Evolutionary conservation across 2,113 vertebrate species (phyloP), one percentile per base, ranked within the genome.

Genomic region (Triplophysa tibetana): DNA sequence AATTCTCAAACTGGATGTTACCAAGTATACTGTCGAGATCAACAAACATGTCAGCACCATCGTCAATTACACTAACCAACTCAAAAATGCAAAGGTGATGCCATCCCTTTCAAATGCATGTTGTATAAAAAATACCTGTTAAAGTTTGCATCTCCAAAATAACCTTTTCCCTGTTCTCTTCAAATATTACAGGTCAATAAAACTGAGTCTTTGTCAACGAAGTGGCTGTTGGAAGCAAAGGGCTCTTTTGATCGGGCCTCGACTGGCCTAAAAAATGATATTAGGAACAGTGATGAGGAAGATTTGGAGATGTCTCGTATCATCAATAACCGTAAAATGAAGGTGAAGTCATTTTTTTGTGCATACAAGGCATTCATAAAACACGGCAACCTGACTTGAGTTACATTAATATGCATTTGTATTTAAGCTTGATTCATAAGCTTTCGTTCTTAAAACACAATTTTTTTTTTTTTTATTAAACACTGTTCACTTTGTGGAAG

Each of bases 311-410:
- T 93, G 74, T 94, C 94, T 84, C 93, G 94, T 9, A 84, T 88
- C 69, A 86, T 98, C 85, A 98, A 98, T 73, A 92, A 98, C 86
- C 93, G 95, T 66, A 88, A 98, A 83, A 98, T 98, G 96, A 95
- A 72, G 88, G 98, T 99, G 85, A 86, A 23, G 2, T 26, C n/a
- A 8, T 48, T 43, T 1, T n/a, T 10, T 19, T 17, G 17, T 43
- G 41, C 41, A 0, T 41, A 33, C 19, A 26, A 11, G 24, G 19
- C 45, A 66, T 45, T 3, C 43, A 45, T 12, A 12, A 45, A 45
- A 11, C 43, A 45, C 33, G 6, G 29, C 33, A 38, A 38, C 33
- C 33, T 38, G 5, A 38, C 33, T 38, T 38, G 7, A 38, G 7
- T 38, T 38, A 8, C 33, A 38, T 38, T 0, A 38, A 38, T 38